phyloP scores from a whole-genome alignment of 1,140 invertebrate genomes.

The Chrysopa pallens region DNA sequence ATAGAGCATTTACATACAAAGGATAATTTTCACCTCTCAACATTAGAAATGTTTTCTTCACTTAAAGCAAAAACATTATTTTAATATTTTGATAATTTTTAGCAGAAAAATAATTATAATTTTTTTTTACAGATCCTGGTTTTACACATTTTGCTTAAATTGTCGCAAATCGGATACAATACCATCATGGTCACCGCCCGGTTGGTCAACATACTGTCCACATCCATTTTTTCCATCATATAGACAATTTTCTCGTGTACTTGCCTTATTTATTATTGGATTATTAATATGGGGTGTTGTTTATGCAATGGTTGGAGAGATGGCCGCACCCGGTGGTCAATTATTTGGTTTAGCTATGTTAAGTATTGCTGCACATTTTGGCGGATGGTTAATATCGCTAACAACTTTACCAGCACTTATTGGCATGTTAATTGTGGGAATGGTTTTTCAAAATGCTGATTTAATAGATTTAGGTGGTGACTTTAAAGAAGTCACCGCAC shows the following conservation, averaged over 20 bases:
- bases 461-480: constrained; percentile 45
- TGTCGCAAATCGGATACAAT: constrained; percentile 44
- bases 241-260: constrained; percentile 50
- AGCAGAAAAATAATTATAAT: too few relatives aligned
- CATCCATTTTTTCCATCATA: constrained; percentile 66
- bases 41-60: too few relatives aligned
- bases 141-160: constrained; percentile 48
- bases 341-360: constrained; percentile 60
- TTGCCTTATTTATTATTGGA: constrained; percentile 46
- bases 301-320: constrained; percentile 50
- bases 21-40: too few relatives aligned
- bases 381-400: constrained; percentile 56
- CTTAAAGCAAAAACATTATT: too few relatives aligned
- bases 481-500: constrained; percentile 38
- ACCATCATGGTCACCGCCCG: constrained; percentile 56
- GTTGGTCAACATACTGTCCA: constrained; percentile 57
- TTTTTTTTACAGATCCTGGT: constrained; percentile 40
- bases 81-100: too few relatives aligned
- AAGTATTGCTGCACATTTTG: constrained; percentile 58
- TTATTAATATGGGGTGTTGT: constrained; percentile 58
- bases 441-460: constrained; percentile 57
- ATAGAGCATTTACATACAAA: too few relatives aligned
- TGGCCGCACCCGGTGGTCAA: constrained; percentile 58
- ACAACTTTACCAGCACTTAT: constrained; percentile 70
- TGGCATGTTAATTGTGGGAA: constrained; percentile 69